A percentile compares a stretch with the other conserved stretches of the same genome.
phyloP scores from a whole-genome alignment of 2,888 invertebrate species.

The Elegia similella region DNA sequence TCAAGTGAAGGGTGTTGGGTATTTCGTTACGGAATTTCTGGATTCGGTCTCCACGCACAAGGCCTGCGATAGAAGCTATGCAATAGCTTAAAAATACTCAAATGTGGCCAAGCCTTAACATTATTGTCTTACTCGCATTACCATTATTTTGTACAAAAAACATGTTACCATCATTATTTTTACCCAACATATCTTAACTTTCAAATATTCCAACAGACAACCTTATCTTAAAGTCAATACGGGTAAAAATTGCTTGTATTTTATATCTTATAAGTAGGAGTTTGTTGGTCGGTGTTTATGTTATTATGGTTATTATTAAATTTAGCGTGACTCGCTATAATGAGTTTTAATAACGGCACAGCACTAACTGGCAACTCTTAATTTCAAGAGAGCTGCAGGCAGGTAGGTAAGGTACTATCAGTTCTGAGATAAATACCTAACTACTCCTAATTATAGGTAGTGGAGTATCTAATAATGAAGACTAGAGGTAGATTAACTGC shows the following conservation, averaged over 20 bases:
- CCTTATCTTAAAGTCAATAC: neutral
- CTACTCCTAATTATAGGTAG: neutral
- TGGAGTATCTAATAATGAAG: too few relatives aligned
- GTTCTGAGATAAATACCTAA: neutral
- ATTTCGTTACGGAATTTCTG: too few relatives aligned
- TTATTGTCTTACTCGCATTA: neutral
- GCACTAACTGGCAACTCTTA: neutral
- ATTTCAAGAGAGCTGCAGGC: neutral
- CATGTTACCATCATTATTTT: conserved; percentile 3
- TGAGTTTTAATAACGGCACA: conserved; percentile 2
- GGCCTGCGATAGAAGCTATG: too few relatives aligned
- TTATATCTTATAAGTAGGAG: neutral
- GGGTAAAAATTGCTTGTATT: neutral
- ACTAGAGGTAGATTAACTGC: too few relatives aligned
- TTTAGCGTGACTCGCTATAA: conserved; percentile 4
- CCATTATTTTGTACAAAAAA: conserved; percentile 6
- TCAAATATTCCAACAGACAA: neutral
- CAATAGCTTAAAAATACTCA: neutral
- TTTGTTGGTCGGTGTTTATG: conserved; percentile 5
- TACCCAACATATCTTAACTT: neutral
- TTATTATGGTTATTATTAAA: conserved; percentile 6
- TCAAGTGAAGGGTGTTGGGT: too few relatives aligned
- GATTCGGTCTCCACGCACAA: too few relatives aligned
- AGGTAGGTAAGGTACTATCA: neutral
- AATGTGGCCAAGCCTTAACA: neutral